phyloP scores from a whole-genome alignment of 2,888 invertebrate species.

The Fissipunctia ypsillon region DNA sequence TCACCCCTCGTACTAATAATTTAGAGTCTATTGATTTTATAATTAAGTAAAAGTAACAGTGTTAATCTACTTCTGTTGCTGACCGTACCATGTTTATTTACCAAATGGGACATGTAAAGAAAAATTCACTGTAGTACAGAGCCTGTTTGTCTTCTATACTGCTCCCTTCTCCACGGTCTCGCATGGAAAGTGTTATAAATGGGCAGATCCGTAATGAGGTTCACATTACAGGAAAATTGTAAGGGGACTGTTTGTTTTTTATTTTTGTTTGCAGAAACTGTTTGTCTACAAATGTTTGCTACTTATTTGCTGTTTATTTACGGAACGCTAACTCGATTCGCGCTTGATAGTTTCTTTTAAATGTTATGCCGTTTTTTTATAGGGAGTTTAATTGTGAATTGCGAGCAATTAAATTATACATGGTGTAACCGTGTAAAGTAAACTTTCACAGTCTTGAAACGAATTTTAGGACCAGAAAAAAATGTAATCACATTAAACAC shows the following conservation, averaged over 20 bases:
- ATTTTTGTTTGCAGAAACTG: conserved; percentile 25
- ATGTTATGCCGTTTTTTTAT: neutral
- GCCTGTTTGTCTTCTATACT: conserved; percentile 20
- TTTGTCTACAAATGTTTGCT: conserved; percentile 33
- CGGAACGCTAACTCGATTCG: neutral
- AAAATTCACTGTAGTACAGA: conserved; percentile 19
- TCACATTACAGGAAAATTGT: conserved; percentile 51
- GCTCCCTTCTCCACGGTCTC: conserved; percentile 28
- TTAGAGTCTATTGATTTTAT: no score
- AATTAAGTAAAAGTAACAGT: no score
- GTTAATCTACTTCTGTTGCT: no score
- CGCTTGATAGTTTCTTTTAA: neutral
- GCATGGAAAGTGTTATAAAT: conserved; percentile 54
- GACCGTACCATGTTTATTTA: conserved; percentile 11
- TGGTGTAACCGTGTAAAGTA: neutral
- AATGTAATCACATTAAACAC: neutral
- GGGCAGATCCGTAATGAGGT: conserved; percentile 55
- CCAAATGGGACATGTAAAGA: neutral
- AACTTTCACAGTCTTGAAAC: neutral
- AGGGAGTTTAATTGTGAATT: neutral
- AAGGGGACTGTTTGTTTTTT: conserved; percentile 45
- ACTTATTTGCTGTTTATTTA: conserved; percentile 1
- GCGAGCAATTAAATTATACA: conserved; percentile 3
- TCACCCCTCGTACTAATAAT: no score
- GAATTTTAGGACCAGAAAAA: neutral